Evolutionary conservation across 30 jellyfish, hydroid and myxozoan genomes (phyloP).

Genomic region (Pelagia noctiluca): DNA sequence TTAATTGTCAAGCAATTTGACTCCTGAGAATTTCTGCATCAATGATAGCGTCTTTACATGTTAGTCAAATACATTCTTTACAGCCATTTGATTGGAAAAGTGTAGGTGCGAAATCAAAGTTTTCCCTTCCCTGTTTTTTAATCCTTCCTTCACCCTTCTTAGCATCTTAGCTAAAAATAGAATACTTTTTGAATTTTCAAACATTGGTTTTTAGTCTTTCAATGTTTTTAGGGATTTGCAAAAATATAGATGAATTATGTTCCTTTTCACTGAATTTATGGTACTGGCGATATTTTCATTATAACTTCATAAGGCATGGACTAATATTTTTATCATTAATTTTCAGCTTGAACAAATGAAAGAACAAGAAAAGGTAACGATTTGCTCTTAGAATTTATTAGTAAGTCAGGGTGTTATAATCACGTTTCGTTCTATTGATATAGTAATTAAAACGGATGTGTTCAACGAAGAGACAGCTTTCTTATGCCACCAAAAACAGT

Average conservation of each 20-base stretch:
- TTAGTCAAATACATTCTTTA: no score
- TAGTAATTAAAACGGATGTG: neutral
- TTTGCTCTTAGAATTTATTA: neutral
- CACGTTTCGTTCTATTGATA: neutral
- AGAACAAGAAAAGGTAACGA: conserved; percentile 57
- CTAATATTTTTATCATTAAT: neutral
- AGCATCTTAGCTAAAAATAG: neutral
- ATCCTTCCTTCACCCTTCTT: no score
- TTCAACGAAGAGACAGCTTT: no score
- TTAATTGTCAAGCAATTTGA: no score
- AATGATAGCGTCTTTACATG: no score
- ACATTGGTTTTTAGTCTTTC: neutral
- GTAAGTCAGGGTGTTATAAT: neutral
- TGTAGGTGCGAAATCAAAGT: no score
- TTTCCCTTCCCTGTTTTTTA: no score
- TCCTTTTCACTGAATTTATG: neutral
- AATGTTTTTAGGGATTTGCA: no score
- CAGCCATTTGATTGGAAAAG: no score
- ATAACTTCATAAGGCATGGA: neutral
- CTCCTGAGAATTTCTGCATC: no score
- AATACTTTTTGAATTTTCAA: no score
- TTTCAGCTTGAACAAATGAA: conserved; percentile 56
- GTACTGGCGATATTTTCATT: neutral
- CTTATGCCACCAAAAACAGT: no score
- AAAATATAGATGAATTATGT: neutral